A percentile compares a stretch with the other conserved stretches of the same genome.
Evolutionary conservation across 2,113 vertebrate species (phyloP).

Genomic region (Pangasianodon gigas): DNA sequence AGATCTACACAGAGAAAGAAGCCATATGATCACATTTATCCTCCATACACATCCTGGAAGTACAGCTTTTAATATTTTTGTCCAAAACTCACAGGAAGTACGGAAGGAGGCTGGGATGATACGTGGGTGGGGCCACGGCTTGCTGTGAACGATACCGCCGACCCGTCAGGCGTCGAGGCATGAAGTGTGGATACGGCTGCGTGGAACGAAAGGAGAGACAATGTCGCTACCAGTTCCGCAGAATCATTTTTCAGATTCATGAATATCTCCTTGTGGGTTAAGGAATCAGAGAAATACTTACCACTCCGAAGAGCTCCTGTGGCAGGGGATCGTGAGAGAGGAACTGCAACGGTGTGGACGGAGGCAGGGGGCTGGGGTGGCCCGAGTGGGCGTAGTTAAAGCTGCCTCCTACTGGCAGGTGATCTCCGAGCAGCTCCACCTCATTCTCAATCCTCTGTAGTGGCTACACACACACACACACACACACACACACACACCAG

Average conservation of each 20-base stretch:
- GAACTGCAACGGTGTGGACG: constrained; percentile 93
- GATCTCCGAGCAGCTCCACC: constrained; percentile 92
- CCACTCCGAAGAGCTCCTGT: constrained; percentile 93
- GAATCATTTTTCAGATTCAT: neutral
- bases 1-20: constrained; percentile 76
- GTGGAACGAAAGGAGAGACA: neutral
- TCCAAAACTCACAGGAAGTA: constrained; percentile 88
- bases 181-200: constrained; percentile 91
- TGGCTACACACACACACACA: constrained; percentile 72
- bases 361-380: constrained; percentile 85
- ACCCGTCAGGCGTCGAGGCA: constrained; percentile 90
- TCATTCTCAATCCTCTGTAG: constrained; percentile 98
- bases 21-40: neutral
- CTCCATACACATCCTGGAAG: neutral
- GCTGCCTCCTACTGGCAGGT: constrained; percentile 87
- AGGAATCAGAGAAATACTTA: constrained; percentile 69
- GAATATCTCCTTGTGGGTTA: neutral
- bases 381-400: constrained; percentile 88
- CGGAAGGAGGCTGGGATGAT: constrained; percentile 94
- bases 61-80: neutral
- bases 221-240: neutral
- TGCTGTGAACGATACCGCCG: constrained; percentile 92
- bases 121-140: constrained; percentile 87
- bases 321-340: constrained; percentile 91
- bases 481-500: neutral